A percentile compares a stretch with the other conserved stretches of the same genome.
phyloP scores from a whole-genome alignment of 2,888 invertebrate species.

The Brachypalpus laphriformis region DNA sequence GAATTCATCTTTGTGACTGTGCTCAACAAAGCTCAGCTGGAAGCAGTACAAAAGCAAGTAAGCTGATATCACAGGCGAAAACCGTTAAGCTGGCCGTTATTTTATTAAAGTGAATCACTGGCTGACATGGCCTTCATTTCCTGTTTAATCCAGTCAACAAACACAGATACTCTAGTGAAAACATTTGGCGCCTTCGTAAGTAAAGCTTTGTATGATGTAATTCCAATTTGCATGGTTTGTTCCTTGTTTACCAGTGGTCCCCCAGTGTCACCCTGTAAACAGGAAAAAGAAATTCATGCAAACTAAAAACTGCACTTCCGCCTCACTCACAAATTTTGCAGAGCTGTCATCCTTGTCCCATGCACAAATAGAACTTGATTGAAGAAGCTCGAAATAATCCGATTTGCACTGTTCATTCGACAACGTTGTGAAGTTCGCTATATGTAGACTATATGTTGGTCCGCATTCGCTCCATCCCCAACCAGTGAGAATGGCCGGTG shows the following conservation, averaged over 20 bases:
- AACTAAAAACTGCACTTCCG: too few species aligned
- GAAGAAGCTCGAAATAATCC: constrained; percentile 75
- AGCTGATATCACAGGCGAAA: too few species aligned
- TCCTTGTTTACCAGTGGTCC: constrained; percentile 79
- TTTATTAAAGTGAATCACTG: too few species aligned
- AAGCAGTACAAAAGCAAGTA: too few species aligned
- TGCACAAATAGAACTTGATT: constrained; percentile 82
- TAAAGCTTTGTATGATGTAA: constrained; percentile 80
- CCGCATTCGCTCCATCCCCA: constrained; percentile 80
- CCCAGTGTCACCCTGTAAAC: constrained; percentile 81
- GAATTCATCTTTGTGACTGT: too few species aligned
- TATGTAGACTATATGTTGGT: constrained; percentile 79
- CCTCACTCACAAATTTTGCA: constrained; percentile 79
- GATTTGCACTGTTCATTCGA: constrained; percentile 78
- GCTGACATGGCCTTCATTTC: constrained; percentile 38
- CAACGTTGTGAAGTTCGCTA: constrained; percentile 78
- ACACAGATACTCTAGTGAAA: constrained; percentile 81
- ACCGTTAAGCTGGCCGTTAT: too few species aligned
- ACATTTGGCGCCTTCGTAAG: constrained; percentile 80
- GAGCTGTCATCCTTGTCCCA: constrained; percentile 76
- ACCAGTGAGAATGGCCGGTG: constrained; percentile 78
- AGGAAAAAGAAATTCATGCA: background rate
- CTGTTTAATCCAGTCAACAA: constrained; percentile 78
- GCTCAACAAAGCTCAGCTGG: too few species aligned
- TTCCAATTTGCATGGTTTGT: constrained; percentile 78